phyloP scores from a whole-genome alignment of 2,888 invertebrate genomes.

The Synergus itoensis region DNA sequence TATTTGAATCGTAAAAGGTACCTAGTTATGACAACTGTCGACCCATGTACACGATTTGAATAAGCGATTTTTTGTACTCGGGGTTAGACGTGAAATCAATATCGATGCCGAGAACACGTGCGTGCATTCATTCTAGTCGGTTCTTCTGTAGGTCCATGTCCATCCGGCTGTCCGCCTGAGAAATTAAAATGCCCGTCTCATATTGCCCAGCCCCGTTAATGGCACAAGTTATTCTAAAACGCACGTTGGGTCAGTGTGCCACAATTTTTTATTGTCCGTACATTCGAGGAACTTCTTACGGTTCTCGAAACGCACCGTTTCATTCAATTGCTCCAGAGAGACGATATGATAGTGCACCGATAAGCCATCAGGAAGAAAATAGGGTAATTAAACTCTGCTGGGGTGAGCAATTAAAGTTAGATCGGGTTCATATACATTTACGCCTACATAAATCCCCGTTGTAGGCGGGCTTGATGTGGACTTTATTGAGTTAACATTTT shows the following conservation, averaged over 20 bases:
- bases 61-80: conserved; percentile 42
- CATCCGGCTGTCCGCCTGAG: conserved; percentile 30
- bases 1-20: neutral
- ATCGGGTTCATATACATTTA: conserved; percentile 36
- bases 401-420: conserved; percentile 53
- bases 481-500: conserved; percentile 51
- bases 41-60: conserved; percentile 43
- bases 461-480: conserved; percentile 52
- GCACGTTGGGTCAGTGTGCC: conserved; percentile 72
- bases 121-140: conserved; percentile 19
- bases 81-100: conserved; percentile 48
- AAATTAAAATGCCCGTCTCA: conserved; percentile 62
- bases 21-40: conserved; percentile 21
- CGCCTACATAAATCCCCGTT: conserved; percentile 22
- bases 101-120: conserved; percentile 45
- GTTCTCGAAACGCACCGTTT: conserved; percentile 43
- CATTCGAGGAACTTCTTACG: conserved; percentile 42
- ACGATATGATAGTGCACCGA: conserved; percentile 8
- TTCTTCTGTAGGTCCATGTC: neutral
- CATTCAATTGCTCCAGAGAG: conserved; percentile 4
- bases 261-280: conserved; percentile 41
- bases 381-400: conserved; percentile 36
- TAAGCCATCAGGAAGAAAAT: conserved; percentile 21
- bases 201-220: conserved; percentile 67
- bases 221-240: conserved; percentile 72